phyloP scores from a whole-genome alignment of 1,140 invertebrate species.

The Cotesia glomerata region DNA sequence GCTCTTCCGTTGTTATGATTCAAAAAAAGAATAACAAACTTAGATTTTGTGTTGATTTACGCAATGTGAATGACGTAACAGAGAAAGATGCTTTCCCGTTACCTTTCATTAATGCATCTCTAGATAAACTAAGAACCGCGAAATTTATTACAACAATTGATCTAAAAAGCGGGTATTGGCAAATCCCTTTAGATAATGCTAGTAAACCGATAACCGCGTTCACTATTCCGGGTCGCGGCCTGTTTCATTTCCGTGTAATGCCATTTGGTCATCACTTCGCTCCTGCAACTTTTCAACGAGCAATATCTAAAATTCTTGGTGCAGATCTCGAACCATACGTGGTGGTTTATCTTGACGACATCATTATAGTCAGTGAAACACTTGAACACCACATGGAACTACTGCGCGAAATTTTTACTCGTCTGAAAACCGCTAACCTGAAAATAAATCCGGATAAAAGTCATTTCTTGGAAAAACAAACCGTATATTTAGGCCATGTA shows the following conservation, averaged over 20 bases:
- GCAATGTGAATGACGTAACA: conserved; percentile 55
- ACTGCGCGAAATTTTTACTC: conserved; percentile 35
- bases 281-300: conserved; percentile 45
- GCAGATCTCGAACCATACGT: conserved; percentile 18
- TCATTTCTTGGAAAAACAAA: conserved; percentile 34
- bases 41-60: conserved; percentile 61
- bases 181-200: conserved; percentile 32
- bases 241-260: conserved; percentile 46
- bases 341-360: conserved; percentile 42
- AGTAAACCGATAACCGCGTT: conserved; percentile 29
- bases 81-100: conserved; percentile 58
- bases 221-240: conserved; percentile 33
- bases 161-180: conserved; percentile 30
- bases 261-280: conserved; percentile 47
- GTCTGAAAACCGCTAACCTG: conserved; percentile 34
- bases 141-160: conserved; percentile 52
- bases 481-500: conserved; percentile 42
- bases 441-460: conserved; percentile 41
- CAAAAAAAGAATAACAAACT: conserved; percentile 25
- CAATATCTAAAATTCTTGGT: conserved; percentile 34
- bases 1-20: neutral
- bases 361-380: conserved; percentile 14
- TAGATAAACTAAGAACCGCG: conserved; percentile 52
- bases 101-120: conserved; percentile 58
- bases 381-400: conserved; percentile 29